Base-by-base conservation (phyloP, 1,140 invertebrate genomes). In the Drosophila miranda region DNA sequence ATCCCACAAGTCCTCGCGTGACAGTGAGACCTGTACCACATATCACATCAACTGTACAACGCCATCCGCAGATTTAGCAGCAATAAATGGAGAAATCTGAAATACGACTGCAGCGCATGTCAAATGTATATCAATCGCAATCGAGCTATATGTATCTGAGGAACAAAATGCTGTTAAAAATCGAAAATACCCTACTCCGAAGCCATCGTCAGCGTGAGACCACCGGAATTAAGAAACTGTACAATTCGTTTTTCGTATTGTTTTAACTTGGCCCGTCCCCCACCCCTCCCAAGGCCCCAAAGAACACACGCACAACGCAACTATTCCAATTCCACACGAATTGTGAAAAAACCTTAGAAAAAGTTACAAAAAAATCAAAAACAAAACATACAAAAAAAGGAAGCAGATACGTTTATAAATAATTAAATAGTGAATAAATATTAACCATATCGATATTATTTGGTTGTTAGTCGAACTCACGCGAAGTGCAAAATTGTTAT, bases 221-320 rank as follows among this genome's bases (percentile, higher is more conserved):
- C 38, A 96, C 95, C 23, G 95, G 95, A 44, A 95, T 96, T 78
- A 96, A 96, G 91, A 96, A 96, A 92, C 91, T 96, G 90, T 96
- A 96, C 91, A 96, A 96, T 91, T 96, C 95, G 53, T 96, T 96
- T 92, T 96, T 96, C 90, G 95, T 96, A 54, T 94, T 96, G 92
- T 96, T 96, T 92, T 96, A 96, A 95, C 92, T 92, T 50, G 46
- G 51, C 57, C 55, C 57, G 45, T 50, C 46, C 49, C 53, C 55
- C 16, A 55, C 38, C 38, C 50, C 58, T 28, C 38, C 30, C 53
- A 71, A 73, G 69, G 57, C 68, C 57, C 57, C 34, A 72, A 72
- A 61, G 57, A 50, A 71, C 55, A 84, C 56, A 74, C 72, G 76
- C 81, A 89, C 75, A 82, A 81, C 68, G 63, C 77, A 76, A 76